Conservation (phyloP, 37 sponge, comb jelly and placozoan genomes). For the Theonella swinhoei region DNA sequence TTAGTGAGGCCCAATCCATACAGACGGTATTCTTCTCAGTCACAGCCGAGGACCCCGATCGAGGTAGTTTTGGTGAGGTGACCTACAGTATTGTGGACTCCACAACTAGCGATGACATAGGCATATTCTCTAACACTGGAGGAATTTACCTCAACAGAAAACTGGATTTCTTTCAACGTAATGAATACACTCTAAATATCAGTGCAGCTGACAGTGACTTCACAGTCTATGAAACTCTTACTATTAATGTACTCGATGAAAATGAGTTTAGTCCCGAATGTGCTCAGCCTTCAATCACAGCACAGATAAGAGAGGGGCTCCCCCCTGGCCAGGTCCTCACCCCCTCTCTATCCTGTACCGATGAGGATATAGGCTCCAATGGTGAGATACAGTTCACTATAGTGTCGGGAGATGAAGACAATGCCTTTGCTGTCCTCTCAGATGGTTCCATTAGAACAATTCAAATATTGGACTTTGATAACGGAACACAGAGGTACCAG, state of each 20-base stretch:
- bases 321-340: not conserved
- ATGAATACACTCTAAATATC: conserved; percentile 45
- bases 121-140: conserved; percentile 51
- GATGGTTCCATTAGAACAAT: not conserved
- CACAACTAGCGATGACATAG: conserved; percentile 19
- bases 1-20: conserved; percentile 35
- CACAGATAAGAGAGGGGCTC: conserved; percentile 1
- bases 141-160: conserved; percentile 26
- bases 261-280: conserved; percentile 61
- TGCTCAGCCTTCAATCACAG: not conserved
- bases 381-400: conserved; percentile 36
- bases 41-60: conserved; percentile 51
- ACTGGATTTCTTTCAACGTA: conserved; percentile 35
- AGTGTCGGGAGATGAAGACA: conserved; percentile 2
- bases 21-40: conserved; percentile 39
- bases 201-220: conserved; percentile 38
- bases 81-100: conserved; percentile 11
- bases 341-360: conserved; percentile 43
- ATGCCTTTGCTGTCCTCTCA: not conserved
- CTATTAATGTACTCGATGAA: conserved; percentile 38
- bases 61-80: conserved; percentile 52
- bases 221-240: conserved; percentile 17
- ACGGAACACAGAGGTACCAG: conserved; percentile 23
- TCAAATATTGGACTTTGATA: conserved; percentile 1
- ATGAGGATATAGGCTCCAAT: conserved; percentile 38